Base-by-base conservation (phyloP, 2,888 invertebrate genomes). In the Elegia similella region DNA sequence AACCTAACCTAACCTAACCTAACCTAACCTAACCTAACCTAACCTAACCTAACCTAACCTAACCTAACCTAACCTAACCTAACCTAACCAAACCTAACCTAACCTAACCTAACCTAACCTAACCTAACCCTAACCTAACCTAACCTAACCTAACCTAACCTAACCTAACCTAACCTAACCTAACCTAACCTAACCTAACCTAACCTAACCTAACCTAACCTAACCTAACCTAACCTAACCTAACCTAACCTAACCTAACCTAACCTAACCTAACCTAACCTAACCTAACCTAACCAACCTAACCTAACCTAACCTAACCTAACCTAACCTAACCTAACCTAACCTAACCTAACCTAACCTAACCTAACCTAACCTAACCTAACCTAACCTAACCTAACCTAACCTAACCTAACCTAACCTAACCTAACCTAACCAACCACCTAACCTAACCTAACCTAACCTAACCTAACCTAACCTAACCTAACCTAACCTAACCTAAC, bases 131-230 rank as follows among this genome's bases (percentile, higher is more conserved):
- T 61, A 63, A 63, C 62, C 60, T 59, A 63, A 63, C 63, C 65
- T 60, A 66, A 64, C 61, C 66, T 64, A 62, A 64, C 64, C 64
- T 62, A 64, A 64, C 64, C 64, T 62, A 64, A 64, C 64, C 64
- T 62, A 64, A 62, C 62, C 64, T 60, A 64, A 64, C 64, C 62
- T 60, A 64, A 62, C 64, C 64, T 62, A 62, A 62, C 62, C 64
- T 60, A 63, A 63, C 63, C 64, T 62, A 64, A 64, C 64, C 62
- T 64, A 62, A 62, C 62, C 64, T 59, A 60, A 62, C 62, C 60
- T 59, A 60, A 59, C 59, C 62, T 61, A 55, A 60, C 58, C 60
- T 60, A 58, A 61, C 61, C 58, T 58, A 61, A 58, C 61, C 58
- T 54, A 61, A 56, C 61, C 56, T 56, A 61, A 60, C 60, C 60